phyloP scores from a whole-genome alignment of 1,140 invertebrate species.

The Zaprionus africanus region DNA sequence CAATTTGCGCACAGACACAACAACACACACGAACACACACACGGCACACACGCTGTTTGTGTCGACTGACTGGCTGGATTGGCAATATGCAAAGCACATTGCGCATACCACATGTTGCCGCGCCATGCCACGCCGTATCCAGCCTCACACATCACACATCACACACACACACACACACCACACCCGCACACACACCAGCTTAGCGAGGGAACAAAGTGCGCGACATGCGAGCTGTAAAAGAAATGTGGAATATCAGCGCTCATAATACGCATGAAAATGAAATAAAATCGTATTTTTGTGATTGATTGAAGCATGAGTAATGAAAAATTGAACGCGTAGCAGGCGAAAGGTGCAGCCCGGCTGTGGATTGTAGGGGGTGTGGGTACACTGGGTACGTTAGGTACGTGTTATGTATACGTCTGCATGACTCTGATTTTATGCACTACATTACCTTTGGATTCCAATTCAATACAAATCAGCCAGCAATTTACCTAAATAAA shows the following conservation, averaged over 20 bases:
- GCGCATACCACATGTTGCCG: conserved; percentile 71
- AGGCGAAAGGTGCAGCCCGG: conserved; percentile 48
- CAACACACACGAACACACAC: conserved; percentile 14
- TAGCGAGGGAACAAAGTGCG: conserved; percentile 33
- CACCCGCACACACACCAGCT: conserved; percentile 11
- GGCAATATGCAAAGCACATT: conserved; percentile 70
- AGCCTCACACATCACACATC: neutral
- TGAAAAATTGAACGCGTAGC: conserved; percentile 78
- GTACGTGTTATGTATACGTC: conserved; percentile 70
- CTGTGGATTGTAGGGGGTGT: neutral
- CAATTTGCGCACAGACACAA: conserved; percentile 57
- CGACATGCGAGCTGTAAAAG: conserved; percentile 69
- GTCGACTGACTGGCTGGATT: conserved; percentile 32
- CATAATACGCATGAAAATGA: conserved; percentile 82
- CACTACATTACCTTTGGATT: conserved; percentile 82
- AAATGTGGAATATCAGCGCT: conserved; percentile 74
- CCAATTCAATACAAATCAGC: conserved; percentile 79
- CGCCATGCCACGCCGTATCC: conserved; percentile 10
- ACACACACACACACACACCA: neutral
- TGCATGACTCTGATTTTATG: conserved; percentile 83
- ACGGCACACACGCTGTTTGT: conserved; percentile 8
- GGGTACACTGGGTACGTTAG: conserved; percentile 29
- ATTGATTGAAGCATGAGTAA: conserved; percentile 83
- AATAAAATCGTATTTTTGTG: conserved; percentile 82
- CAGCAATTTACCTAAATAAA: conserved; percentile 74